phyloP scores from a whole-genome alignment of 2,113 vertebrate genomes.

The Pseudopodoces humilis region DNA sequence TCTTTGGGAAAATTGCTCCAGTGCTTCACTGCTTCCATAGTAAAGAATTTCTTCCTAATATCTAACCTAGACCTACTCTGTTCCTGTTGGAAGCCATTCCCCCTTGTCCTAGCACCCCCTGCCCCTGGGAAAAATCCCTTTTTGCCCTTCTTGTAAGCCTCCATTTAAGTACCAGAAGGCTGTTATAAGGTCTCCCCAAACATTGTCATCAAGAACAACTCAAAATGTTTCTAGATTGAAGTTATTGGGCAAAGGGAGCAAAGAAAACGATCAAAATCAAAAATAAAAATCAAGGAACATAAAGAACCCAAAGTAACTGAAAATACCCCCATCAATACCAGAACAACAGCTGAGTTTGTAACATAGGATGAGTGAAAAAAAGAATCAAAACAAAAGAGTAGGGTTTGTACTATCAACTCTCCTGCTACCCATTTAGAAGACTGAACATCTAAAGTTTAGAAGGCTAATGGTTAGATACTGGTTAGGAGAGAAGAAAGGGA shows the following conservation, averaged over 20 bases:
- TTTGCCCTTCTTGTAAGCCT: neutral
- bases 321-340: rapidly evolving
- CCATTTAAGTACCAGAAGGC: neutral
- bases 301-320: neutral
- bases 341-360: neutral
- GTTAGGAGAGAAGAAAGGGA: neutral
- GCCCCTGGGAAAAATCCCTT: neutral
- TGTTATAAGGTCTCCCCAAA: neutral
- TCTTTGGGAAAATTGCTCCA: neutral
- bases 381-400: neutral
- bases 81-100: neutral
- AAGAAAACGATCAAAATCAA: neutral
- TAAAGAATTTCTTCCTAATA: neutral
- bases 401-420: neutral
- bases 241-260: neutral
- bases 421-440: neutral
- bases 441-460: neutral
- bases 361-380: neutral
- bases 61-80: neutral
- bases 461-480: neutral
- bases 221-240: neutral
- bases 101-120: neutral
- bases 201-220: neutral
- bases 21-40: rapidly evolving
- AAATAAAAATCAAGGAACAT: neutral